Percentiles rank a stretch among this genome's conserved stretches.
Evolutionary conservation across 1,140 invertebrate genomes (phyloP).

Genomic region (Colletes latitarsis): DNA sequence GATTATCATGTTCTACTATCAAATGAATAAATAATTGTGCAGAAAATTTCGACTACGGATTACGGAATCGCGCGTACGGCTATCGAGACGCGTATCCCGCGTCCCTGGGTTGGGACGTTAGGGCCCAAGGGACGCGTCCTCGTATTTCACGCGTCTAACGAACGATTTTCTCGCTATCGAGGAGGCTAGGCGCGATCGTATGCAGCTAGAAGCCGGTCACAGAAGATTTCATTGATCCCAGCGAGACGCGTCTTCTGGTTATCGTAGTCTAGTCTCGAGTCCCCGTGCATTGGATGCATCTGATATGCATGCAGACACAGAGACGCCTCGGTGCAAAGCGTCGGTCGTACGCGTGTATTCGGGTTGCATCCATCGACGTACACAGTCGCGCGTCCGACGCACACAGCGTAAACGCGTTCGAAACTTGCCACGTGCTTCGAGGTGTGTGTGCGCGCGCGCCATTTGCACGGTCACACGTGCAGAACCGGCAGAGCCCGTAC

Average conservation of each 20-base stretch:
- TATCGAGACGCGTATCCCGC: too few species aligned
- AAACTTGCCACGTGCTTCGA: conserved; percentile 42
- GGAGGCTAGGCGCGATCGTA: too few species aligned
- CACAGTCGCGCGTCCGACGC: background rate
- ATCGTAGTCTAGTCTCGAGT: background rate
- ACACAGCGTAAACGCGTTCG: conserved; percentile 2
- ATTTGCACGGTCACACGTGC: conserved; percentile 36
- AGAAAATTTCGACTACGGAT: too few species aligned
- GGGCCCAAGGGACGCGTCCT: too few species aligned
- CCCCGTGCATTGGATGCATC: conserved; percentile 33
- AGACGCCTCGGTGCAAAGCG: conserved; percentile 27
- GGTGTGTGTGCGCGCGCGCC: conserved; percentile 4
- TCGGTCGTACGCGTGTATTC: conserved; percentile 5
- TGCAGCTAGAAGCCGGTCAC: background rate
- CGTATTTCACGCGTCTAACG: too few species aligned
- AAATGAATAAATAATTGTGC: too few species aligned
- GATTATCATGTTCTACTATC: too few species aligned
- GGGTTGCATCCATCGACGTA: conserved; percentile 17
- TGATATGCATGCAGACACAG: conserved; percentile 50
- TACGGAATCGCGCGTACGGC: too few species aligned
- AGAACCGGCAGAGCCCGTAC: background rate
- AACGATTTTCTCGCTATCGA: too few species aligned
- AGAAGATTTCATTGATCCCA: conserved; percentile 18
- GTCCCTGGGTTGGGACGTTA: too few species aligned
- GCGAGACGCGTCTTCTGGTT: background rate